Conservation (phyloP, 2,888 invertebrate species). For the Carterocephalus palaemon region DNA sequence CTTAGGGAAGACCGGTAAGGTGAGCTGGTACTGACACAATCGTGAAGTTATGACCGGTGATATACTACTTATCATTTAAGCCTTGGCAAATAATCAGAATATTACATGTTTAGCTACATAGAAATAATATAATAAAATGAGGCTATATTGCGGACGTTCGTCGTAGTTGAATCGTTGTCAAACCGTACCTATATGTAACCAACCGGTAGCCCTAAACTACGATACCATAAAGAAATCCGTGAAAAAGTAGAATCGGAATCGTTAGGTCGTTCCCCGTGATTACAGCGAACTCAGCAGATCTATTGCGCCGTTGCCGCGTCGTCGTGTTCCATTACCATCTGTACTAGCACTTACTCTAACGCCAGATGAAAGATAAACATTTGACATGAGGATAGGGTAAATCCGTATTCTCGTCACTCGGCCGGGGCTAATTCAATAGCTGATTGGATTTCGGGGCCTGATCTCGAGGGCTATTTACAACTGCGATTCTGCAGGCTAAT, state of each 20-base stretch:
- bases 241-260: conserved; percentile 1
- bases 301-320: conserved; percentile 40
- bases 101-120: no score
- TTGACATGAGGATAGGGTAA: conserved; percentile 71
- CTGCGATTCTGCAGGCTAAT: conserved; percentile 42
- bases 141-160: no score
- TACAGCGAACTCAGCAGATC: conserved; percentile 51
- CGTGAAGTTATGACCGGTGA: no score
- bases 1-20: no score
- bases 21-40: no score
- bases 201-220: no score
- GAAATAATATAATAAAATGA: no score
- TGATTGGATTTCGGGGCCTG: conserved; percentile 77
- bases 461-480: conserved; percentile 58
- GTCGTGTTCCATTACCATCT: conserved; percentile 55
- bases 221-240: no score
- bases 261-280: conserved; percentile 33
- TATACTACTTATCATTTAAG: no score
- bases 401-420: conserved; percentile 78
- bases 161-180: background rate
- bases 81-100: no score
- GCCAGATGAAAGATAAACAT: conserved; percentile 78
- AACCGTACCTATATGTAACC: no score
- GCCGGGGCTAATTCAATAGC: conserved; percentile 77
- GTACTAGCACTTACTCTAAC: conserved; percentile 68